phyloP scores from a whole-genome alignment of 1,140 invertebrate genomes.

The Musca vetustissima region DNA sequence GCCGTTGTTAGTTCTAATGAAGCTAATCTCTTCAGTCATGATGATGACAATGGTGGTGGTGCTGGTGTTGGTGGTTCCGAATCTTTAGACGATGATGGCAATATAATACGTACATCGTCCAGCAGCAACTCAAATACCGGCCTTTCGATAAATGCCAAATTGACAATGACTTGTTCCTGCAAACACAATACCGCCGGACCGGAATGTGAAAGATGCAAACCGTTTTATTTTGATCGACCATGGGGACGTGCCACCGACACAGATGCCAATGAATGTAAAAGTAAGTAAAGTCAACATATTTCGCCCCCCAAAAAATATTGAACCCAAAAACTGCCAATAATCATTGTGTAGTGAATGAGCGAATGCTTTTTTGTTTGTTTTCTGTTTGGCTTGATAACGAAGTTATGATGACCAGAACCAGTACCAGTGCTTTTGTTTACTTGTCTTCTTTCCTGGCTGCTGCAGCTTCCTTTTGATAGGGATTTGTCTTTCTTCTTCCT shows the following conservation, averaged over 20 bases:
- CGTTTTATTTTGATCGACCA: constrained; percentile 97
- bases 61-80: constrained; percentile 64
- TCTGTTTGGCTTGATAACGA: too few relatives aligned
- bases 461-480: too few relatives aligned
- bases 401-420: too few relatives aligned
- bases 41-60: constrained; percentile 46
- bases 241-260: constrained; percentile 95
- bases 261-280: constrained; percentile 98
- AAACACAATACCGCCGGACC: constrained; percentile 97
- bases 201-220: constrained; percentile 98
- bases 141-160: constrained; percentile 37
- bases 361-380: too few relatives aligned
- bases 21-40: constrained; percentile 52
- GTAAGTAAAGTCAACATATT: constrained; percentile 60
- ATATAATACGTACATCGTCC: constrained; percentile 27
- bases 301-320: not conserved
- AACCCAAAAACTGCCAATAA: not conserved
- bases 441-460: too few relatives aligned
- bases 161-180: constrained; percentile 86
- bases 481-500: too few relatives aligned
- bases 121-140: not conserved
- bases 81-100: constrained; percentile 55
- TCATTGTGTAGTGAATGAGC: too few relatives aligned
- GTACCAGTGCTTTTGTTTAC: too few relatives aligned
- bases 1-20: constrained; percentile 58